Percentiles rank a stretch among this genome's conserved stretches.
phyloP scores from a whole-genome alignment of 2,888 invertebrate genomes.

The Andrena haemorrhoa region DNA sequence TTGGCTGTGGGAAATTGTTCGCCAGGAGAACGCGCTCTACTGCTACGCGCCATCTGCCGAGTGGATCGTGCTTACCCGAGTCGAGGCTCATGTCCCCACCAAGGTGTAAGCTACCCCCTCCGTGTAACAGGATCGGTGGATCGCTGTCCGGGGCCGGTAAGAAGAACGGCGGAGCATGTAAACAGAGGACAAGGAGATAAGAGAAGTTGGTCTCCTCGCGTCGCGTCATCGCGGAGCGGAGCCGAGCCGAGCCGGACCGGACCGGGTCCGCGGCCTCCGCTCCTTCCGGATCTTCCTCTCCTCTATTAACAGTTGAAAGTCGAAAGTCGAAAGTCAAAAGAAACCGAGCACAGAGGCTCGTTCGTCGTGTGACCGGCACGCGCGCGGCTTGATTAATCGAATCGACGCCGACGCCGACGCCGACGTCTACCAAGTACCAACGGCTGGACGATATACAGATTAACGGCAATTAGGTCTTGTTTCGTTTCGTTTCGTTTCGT shows the following conservation, averaged over 20 bases:
- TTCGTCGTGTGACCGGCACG: constrained; percentile 2
- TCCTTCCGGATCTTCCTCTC: constrained; percentile 20
- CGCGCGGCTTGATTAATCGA: constrained; percentile 35
- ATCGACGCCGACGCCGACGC: constrained; percentile 37
- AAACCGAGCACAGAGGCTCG: not conserved
- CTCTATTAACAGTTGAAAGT: not conserved
- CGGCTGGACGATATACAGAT: constrained; percentile 31
- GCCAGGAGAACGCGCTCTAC: not conserved
- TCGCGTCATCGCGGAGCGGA: constrained; percentile 33
- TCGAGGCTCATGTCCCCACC: constrained; percentile 12
- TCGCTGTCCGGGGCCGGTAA: constrained; percentile 9
- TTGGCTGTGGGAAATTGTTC: constrained; percentile 12
- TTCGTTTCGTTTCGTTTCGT: constrained; percentile 6
- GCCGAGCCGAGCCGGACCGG: constrained; percentile 41
- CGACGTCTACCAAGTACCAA: not conserved
- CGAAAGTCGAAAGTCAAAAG: not conserved
- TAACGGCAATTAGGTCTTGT: constrained; percentile 50
- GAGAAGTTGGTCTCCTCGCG: constrained; percentile 53
- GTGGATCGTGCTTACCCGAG: not conserved
- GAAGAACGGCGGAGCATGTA: constrained; percentile 49
- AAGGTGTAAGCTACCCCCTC: constrained; percentile 22
- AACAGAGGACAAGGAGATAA: constrained; percentile 58
- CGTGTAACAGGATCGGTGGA: constrained; percentile 18
- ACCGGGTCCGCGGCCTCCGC: constrained; percentile 22
- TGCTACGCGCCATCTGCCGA: constrained; percentile 38